A percentile compares a stretch with the other conserved stretches of the same genome.
Evolutionary conservation across 1,140 invertebrate species (phyloP).

Genomic region (Drosophila malerkotliana): DNA sequence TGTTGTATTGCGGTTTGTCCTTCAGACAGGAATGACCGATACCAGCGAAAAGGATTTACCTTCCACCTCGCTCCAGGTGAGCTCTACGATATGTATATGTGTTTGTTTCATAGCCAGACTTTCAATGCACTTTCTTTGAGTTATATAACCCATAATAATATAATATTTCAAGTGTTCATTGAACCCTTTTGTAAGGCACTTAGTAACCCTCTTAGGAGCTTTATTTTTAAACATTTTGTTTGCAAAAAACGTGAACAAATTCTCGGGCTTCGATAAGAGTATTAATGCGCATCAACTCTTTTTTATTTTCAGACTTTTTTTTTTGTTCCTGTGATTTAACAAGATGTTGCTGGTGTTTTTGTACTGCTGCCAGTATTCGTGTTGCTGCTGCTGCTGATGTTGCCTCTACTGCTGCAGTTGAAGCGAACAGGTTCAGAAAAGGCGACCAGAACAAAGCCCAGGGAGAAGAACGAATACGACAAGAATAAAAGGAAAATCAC

Average conservation of each 20-base stretch:
- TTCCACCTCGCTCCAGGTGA: constrained; percentile 5
- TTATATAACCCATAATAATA: neutral
- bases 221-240: neutral
- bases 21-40: constrained; percentile 76
- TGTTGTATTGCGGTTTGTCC: constrained; percentile 70
- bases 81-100: neutral
- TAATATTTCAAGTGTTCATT: neutral
- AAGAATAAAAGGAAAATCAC: constrained; percentile 66
- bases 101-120: constrained; percentile 6
- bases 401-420: constrained; percentile 50
- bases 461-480: constrained; percentile 15
- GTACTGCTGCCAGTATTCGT: constrained; percentile 2
- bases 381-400: constrained; percentile 24
- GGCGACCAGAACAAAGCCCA: constrained; percentile 53
- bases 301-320: constrained; percentile 50
- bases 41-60: constrained; percentile 56
- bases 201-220: neutral
- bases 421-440: constrained; percentile 70
- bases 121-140: neutral
- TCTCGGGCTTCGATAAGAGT: constrained; percentile 37
- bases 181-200: neutral
- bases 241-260: constrained; percentile 29
- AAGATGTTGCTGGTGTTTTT: constrained; percentile 67
- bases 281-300: constrained; percentile 24
- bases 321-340: constrained; percentile 70